Conservation (phyloP, 2,113 vertebrate genomes). For the Trematocara zebra region DNA sequence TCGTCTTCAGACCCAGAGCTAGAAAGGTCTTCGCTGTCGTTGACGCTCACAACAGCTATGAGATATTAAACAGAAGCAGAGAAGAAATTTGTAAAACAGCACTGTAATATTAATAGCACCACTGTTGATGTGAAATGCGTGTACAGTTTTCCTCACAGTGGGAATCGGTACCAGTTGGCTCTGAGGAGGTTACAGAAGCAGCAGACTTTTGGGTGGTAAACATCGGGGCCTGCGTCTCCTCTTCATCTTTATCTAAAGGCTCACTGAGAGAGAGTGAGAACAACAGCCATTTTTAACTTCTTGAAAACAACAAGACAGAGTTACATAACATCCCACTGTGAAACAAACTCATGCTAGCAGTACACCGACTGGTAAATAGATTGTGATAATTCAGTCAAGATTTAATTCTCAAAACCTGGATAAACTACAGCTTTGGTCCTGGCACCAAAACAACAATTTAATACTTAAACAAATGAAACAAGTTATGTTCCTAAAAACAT, state of each 20-base stretch:
- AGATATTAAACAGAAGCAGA: background rate
- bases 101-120: background rate
- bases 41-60: slow-evolving; percentile 74
- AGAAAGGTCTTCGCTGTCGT: slow-evolving; percentile 72
- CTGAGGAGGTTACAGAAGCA: slow-evolving; percentile 56
- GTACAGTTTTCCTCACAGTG: slow-evolving; percentile 57
- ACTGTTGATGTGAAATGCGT: background rate
- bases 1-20: slow-evolving; percentile 62
- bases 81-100: background rate
- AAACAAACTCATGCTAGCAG: background rate
- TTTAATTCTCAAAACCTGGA: background rate
- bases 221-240: background rate
- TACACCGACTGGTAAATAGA: background rate
- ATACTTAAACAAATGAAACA: background rate
- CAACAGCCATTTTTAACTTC: background rate
- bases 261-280: slow-evolving; percentile 43
- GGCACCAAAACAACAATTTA: background rate
- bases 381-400: background rate
- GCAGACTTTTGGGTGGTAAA: slow-evolving; percentile 49
- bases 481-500: background rate
- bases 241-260: background rate
- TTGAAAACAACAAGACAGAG: background rate
- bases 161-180: slow-evolving; percentile 63
- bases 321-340: background rate
- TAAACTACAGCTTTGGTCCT: background rate